Evolutionary conservation across 2,888 invertebrate species (phyloP).

Genomic region (Nymphalis urticae): DNA sequence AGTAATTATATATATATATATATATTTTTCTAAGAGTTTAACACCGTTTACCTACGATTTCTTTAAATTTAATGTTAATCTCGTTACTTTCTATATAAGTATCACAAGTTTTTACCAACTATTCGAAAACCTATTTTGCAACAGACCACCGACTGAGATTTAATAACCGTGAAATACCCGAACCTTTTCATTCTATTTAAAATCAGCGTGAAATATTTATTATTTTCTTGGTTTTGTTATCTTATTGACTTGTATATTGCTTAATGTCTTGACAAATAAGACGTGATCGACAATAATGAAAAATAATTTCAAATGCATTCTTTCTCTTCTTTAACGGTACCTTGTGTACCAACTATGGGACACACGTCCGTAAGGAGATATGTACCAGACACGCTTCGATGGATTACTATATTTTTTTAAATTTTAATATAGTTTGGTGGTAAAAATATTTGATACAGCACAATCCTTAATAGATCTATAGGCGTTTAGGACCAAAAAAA

Average conservation of each 20-base stretch:
- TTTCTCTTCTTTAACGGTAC: not conserved
- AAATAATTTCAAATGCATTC: not conserved
- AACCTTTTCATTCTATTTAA: not conserved
- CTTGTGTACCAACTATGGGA: not conserved
- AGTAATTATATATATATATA: no score
- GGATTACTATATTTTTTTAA: no score
- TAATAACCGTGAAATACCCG: not conserved
- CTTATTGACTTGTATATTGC: not conserved
- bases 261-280: not conserved
- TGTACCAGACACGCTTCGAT: no score
- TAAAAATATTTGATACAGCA: no score
- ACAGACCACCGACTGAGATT: not conserved
- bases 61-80: no score
- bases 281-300: constrained; percentile 2
- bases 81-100: no score
- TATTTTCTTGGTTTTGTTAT: not conserved
- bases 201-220: constrained; percentile 10
- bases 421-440: no score
- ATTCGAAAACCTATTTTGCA: not conserved
- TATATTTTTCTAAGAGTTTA: no score
- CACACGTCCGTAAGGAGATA: no score
- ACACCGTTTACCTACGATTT: no score
- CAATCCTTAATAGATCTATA: no score
- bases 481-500: no score
- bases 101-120: not conserved